Conservation (phyloP, 1,140 invertebrate genomes). For the Camponotus pennsylvanicus region DNA sequence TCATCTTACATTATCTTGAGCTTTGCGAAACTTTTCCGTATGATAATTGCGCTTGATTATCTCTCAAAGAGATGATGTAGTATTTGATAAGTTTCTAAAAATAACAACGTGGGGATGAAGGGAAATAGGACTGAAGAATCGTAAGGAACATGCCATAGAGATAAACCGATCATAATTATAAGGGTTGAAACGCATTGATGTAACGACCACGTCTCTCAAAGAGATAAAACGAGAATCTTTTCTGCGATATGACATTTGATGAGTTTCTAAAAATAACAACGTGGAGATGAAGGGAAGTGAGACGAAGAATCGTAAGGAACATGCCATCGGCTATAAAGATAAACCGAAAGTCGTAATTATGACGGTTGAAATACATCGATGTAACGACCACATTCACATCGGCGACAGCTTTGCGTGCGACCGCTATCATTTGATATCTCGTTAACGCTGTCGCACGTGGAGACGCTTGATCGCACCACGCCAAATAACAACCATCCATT, state of each 20-base stretch:
- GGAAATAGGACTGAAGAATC: constrained; percentile 6
- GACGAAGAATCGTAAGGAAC: background rate
- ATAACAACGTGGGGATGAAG: background rate
- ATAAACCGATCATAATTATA: constrained; percentile 17
- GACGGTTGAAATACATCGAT: constrained; percentile 24
- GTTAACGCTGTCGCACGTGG: constrained; percentile 62
- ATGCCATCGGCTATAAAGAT: background rate
- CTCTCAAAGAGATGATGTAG: background rate
- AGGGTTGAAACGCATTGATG: constrained; percentile 23
- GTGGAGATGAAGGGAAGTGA: background rate
- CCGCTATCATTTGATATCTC: constrained; percentile 67
- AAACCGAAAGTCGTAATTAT: constrained; percentile 26
- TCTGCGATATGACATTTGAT: background rate
- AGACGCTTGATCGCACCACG: constrained; percentile 54
- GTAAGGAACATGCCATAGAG: background rate
- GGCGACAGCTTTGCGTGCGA: constrained; percentile 55
- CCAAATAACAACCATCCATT: constrained; percentile 75
- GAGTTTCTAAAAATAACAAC: background rate
- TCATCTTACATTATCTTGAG: background rate
- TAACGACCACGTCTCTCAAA: constrained; percentile 18
- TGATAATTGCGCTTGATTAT: background rate
- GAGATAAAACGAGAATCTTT: background rate
- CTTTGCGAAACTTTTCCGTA: constrained; percentile 1
- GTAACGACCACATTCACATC: constrained; percentile 40
- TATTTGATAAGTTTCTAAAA: background rate